phyloP scores from a whole-genome alignment of 2,113 vertebrate genomes.

The Ciconia stormi region DNA sequence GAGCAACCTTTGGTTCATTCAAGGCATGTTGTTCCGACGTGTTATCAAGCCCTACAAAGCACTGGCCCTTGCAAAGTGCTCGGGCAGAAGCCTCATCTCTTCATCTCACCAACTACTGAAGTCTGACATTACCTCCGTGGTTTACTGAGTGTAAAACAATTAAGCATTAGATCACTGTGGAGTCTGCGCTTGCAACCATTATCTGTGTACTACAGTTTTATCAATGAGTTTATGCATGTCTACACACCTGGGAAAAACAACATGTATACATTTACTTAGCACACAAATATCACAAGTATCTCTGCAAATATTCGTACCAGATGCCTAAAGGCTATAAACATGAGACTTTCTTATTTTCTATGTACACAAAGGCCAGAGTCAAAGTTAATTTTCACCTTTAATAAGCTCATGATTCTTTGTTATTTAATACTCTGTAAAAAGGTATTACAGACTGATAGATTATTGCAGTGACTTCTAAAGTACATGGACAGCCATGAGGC shows the following conservation, averaged over 20 bases:
- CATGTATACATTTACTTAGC: background rate
- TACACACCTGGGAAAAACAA: background rate
- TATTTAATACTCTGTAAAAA: conserved; percentile 71
- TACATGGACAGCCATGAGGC: conserved; percentile 40
- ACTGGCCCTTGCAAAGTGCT: background rate
- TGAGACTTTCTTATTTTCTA: background rate
- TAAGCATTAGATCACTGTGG: background rate
- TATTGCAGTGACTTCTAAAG: conserved; percentile 64
- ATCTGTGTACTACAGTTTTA: background rate
- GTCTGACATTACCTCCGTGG: background rate
- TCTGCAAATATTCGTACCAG: background rate
- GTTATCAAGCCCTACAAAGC: background rate
- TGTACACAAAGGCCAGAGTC: background rate
- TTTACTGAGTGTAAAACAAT: background rate
- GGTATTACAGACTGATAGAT: conserved; percentile 51
- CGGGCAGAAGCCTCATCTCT: background rate
- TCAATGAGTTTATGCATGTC: background rate
- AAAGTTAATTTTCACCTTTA: conserved; percentile 63
- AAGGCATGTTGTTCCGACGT: too few relatives aligned
- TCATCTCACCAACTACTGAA: background rate
- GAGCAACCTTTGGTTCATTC: background rate
- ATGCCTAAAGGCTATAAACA: background rate
- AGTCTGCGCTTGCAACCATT: background rate
- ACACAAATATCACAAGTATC: background rate
- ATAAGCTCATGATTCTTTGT: conserved; percentile 53